These are phyloP conservation scores for Papilio demoleus DNA, from an alignment of 2,888 invertebrate species.

Conservation along the genomic window DNA sequence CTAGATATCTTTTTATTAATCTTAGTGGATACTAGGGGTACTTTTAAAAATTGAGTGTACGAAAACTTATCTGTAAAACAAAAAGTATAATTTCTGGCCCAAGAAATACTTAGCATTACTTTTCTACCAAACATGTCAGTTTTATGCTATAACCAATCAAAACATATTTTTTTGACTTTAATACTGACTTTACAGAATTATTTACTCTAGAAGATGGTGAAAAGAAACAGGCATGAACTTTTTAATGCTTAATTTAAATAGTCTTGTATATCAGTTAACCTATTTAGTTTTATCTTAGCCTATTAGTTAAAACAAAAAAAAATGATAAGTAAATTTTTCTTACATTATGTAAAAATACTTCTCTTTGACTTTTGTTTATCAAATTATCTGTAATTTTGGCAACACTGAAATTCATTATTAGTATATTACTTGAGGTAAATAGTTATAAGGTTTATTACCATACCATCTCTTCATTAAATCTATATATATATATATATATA, in stretches of 20 bases:
- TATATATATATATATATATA: too few relatives aligned
- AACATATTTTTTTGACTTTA: neutral
- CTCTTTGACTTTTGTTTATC: neutral
- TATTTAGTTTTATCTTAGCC: neutral
- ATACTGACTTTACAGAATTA: neutral
- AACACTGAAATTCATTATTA: too few relatives aligned
- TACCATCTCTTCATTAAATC: too few relatives aligned
- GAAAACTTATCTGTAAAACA: too few relatives aligned
- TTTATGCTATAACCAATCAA: neutral
- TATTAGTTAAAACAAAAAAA: neutral
- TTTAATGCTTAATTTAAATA: neutral
- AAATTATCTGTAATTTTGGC: too few relatives aligned
- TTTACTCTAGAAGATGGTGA: neutral
- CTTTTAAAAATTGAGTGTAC: neutral
- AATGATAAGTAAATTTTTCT: neutral
- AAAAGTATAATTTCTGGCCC: too few relatives aligned
- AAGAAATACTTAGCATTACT: too few relatives aligned
- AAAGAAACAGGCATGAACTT: neutral
- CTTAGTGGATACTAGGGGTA: neutral
- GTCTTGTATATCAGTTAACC: too few relatives aligned
- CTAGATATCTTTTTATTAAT: too few relatives aligned
- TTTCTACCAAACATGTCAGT: too few relatives aligned
- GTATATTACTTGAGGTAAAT: too few relatives aligned
- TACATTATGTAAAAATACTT: neutral
- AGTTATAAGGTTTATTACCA: neutral